phyloP scores from a whole-genome alignment of 2,888 invertebrate genomes.

The Drosophila lacicola region DNA sequence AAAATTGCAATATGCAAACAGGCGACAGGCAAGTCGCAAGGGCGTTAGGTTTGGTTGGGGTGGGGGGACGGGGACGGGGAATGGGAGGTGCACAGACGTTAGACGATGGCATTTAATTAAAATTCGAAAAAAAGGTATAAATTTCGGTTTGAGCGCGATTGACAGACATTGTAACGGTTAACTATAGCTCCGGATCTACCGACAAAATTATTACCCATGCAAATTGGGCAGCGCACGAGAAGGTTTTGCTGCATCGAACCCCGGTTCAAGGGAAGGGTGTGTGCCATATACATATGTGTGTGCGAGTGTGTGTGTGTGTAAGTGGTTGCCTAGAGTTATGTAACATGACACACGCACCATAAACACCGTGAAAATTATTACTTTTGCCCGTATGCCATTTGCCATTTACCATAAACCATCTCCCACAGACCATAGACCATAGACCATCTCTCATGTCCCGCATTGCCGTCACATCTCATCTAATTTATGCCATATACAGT shows the following conservation, averaged over 20 bases:
- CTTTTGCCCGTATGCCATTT: constrained; percentile 49
- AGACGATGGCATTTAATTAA: constrained; percentile 78
- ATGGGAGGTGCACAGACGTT: constrained; percentile 9
- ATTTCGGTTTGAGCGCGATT: constrained; percentile 75
- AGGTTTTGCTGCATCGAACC: constrained; percentile 29
- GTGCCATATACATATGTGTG: background rate
- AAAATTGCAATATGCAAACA: constrained; percentile 79
- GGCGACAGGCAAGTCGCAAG: constrained; percentile 36
- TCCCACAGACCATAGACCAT: background rate
- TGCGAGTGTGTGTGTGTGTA: constrained; percentile 16
- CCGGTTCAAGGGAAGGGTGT: constrained; percentile 32
- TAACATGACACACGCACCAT: constrained; percentile 74
- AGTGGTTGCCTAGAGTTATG: constrained; percentile 55
- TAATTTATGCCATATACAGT: constrained; percentile 48
- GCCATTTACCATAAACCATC: constrained; percentile 5
- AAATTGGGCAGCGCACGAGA: constrained; percentile 65
- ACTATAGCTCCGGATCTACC: constrained; percentile 49
- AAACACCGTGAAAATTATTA: constrained; percentile 69
- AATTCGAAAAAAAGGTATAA: constrained; percentile 74
- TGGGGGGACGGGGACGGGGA: constrained; percentile 5
- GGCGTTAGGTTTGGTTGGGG: background rate
- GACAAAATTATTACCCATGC: constrained; percentile 77
- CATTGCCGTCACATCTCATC: constrained; percentile 54
- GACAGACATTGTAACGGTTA: constrained; percentile 71
- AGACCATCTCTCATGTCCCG: constrained; percentile 33